A percentile compares a stretch with the other conserved stretches of the same genome.
Evolutionary conservation across 53 echinoderm and acorn worm genomes (phyloP).

Genomic region (Crossaster papposus): DNA sequence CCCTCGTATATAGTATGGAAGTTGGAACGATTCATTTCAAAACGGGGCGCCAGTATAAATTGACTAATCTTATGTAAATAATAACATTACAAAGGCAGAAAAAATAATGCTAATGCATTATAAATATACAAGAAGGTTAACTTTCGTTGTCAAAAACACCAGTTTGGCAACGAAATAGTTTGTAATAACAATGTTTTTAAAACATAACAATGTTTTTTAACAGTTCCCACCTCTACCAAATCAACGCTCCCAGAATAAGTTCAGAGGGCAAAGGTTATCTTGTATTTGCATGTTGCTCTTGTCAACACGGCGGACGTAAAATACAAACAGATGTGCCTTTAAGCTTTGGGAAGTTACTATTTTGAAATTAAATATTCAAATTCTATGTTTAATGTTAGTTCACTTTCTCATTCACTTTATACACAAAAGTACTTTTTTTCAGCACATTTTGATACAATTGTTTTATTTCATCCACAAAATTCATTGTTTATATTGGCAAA

Average conservation of each 20-base stretch:
- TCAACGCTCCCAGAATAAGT: conserved; percentile 19
- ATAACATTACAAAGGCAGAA: neutral
- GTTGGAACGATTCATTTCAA: neutral
- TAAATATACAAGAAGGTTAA: neutral
- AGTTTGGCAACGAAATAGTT: neutral
- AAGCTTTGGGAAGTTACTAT: too few relatives aligned
- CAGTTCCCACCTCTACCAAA: neutral
- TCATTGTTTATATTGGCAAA: too few relatives aligned
- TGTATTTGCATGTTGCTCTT: neutral
- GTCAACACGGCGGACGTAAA: neutral
- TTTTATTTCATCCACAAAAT: too few relatives aligned
- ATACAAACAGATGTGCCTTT: neutral
- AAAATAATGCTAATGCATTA: neutral
- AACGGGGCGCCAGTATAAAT: neutral
- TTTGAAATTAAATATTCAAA: too few relatives aligned
- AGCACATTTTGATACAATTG: too few relatives aligned
- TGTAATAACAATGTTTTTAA: neutral
- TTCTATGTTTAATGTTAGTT: too few relatives aligned
- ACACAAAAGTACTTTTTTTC: too few relatives aligned
- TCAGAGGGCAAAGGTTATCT: neutral
- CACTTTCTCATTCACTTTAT: too few relatives aligned
- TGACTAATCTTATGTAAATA: neutral
- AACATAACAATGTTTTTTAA: neutral
- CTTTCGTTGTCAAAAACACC: neutral
- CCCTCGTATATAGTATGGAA: too few relatives aligned